A percentile compares a stretch with the other conserved stretches of the same genome.
These are phyloP conservation scores for Glaucidium brasilianum DNA, from an alignment of 2,113 vertebrate species.

Conservation along the genomic window DNA sequence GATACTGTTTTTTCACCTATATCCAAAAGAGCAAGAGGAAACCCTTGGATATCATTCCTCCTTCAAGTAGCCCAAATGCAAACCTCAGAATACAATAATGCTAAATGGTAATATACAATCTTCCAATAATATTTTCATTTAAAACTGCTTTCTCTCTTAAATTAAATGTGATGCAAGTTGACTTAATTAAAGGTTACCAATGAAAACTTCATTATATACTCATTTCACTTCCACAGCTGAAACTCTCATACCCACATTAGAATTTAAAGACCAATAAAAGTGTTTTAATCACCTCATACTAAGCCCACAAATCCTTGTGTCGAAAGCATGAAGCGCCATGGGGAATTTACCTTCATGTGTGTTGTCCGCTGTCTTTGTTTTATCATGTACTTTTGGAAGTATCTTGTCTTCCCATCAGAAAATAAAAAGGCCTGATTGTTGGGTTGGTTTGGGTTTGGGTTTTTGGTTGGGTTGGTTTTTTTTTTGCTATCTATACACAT, in stretches of 20 bases:
- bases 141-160: neutral
- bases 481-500: neutral
- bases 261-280: neutral
- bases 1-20: neutral
- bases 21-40: neutral
- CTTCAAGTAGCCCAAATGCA: neutral
- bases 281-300: neutral
- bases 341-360: neutral
- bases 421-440: neutral
- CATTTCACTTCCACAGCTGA: neutral
- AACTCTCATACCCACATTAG: neutral
- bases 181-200: neutral
- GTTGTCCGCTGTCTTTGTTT: neutral
- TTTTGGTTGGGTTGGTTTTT: neutral
- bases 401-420: neutral
- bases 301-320: neutral
- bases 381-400: neutral
- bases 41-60: neutral
- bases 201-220: neutral
- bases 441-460: too few species aligned
- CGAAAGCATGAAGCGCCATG: neutral
- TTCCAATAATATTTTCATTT: neutral
- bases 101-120: neutral
- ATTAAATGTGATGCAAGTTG: neutral
- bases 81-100: neutral